Evolutionary conservation across 2,113 vertebrate species (phyloP).

Genomic region (Cavia porcellus): DNA sequence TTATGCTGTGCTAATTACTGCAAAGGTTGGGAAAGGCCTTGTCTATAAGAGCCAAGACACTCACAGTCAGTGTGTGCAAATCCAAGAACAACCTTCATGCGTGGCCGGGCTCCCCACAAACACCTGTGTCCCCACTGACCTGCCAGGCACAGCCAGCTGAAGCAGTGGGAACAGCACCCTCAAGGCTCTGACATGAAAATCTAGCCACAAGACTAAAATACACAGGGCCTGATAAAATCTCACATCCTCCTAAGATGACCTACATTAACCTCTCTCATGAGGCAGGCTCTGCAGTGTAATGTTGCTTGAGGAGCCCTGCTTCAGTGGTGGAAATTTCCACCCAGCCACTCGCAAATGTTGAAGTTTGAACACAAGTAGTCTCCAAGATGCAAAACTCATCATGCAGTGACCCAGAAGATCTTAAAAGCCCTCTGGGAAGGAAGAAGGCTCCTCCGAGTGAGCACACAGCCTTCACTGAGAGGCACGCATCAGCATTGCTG

Average conservation of each 20-base stretch:
- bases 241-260: slow-evolving; percentile 44
- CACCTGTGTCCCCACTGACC: fast-evolving
- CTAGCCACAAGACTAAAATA: slow-evolving; percentile 32
- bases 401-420: neutral
- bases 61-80: neutral
- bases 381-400: neutral
- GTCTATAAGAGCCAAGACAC: neutral
- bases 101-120: fast-evolving
- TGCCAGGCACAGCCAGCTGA: fast-evolving
- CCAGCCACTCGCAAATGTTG: neutral
- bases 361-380: neutral
- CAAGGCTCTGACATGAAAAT: neutral
- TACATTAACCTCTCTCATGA: neutral
- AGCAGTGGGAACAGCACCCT: neutral
- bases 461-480: neutral
- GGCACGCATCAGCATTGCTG: neutral
- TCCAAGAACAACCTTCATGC: fast-evolving
- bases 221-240: neutral
- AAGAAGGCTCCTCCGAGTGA: neutral
- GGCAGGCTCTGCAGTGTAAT: neutral
- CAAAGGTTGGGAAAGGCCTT: neutral
- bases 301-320: neutral
- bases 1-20: neutral
- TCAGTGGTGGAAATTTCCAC: slow-evolving; percentile 67
- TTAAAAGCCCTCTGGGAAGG: neutral